Percentiles rank a stretch among this genome's conserved stretches.
These are phyloP conservation scores for Agapornis canus DNA, from an alignment of 2,797 vertebrate species.

Conservation along the genomic window DNA sequence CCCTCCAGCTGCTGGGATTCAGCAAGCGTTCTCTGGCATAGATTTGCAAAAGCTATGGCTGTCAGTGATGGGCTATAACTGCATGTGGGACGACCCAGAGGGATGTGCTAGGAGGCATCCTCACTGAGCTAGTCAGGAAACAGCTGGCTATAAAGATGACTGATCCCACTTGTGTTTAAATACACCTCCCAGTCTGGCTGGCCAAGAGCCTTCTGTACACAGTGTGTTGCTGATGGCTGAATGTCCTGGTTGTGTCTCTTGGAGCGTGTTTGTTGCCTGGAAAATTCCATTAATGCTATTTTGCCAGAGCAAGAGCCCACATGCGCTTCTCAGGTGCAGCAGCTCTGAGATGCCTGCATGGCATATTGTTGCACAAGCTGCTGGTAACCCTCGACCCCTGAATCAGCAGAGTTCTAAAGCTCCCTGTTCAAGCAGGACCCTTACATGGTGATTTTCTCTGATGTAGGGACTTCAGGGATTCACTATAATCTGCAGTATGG, in stretches of 20 bases:
- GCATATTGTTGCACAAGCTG: not conserved
- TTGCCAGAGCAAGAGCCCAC: not conserved
- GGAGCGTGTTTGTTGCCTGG: not conserved
- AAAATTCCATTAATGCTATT: slow-evolving; percentile 12
- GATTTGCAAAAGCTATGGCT: not conserved
- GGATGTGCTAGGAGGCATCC: not conserved
- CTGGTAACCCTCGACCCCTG: not conserved
- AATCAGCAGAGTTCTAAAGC: not conserved
- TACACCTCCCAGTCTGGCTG: not conserved
- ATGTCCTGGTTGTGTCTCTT: slow-evolving; percentile 20
- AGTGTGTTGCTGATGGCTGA: not conserved
- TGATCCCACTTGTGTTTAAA: slow-evolving; percentile 11
- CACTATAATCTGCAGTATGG: not conserved
- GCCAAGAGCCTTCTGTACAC: not conserved
- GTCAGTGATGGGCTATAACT: not conserved
- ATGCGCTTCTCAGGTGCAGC: not conserved
- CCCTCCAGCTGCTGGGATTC: slow-evolving; percentile 34
- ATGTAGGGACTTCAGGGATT: not conserved
- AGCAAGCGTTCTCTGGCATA: slow-evolving; percentile 12
- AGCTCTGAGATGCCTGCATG: not conserved
- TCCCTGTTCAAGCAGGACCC: not conserved
- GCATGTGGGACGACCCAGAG: not conserved
- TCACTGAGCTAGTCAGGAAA: not conserved
- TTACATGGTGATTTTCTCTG: not conserved
- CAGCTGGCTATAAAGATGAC: slow-evolving; percentile 1